phyloP scores from a whole-genome alignment of 2,888 invertebrate genomes.

The Helobdella robusta region DNA sequence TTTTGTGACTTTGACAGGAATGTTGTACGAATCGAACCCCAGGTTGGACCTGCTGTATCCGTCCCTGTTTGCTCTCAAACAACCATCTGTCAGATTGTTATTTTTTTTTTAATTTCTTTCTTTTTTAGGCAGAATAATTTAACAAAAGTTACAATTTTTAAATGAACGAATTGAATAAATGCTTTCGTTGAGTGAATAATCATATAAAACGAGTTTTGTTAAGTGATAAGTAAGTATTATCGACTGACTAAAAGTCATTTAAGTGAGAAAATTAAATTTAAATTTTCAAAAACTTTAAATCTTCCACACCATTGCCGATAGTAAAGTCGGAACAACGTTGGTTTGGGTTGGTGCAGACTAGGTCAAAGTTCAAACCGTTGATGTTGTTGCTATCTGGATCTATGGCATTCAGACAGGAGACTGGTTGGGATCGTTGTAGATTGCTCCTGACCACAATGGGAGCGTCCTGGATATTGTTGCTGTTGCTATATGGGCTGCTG shows the following conservation, averaged over 20 bases:
- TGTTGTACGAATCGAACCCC: slow-evolving; percentile 24
- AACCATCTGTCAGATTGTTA: slow-evolving; percentile 12
- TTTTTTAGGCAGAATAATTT: not conserved
- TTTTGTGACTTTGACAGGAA: slow-evolving; percentile 20
- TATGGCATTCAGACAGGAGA: slow-evolving; percentile 35
- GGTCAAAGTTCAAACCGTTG: slow-evolving; percentile 8
- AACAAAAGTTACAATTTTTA: not conserved
- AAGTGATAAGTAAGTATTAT: not conserved
- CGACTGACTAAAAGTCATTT: not conserved
- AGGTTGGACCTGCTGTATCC: slow-evolving; percentile 27
- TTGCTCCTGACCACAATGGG: not conserved
- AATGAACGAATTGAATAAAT: not conserved
- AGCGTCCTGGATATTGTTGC: slow-evolving; percentile 45
- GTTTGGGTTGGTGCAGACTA: slow-evolving; percentile 1
- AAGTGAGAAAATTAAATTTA: not conserved
- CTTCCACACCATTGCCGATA: slow-evolving; percentile 13
- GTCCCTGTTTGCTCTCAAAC: slow-evolving; percentile 20
- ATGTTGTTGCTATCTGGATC: slow-evolving; percentile 38
- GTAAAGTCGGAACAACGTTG: slow-evolving; percentile 8
- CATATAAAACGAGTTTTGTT: not conserved
- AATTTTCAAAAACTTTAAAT: not conserved
- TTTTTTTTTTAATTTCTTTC: not conserved
- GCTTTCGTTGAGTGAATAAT: not conserved
- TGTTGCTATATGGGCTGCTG: slow-evolving; percentile 42
- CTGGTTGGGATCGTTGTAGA: slow-evolving; percentile 6